phyloP scores from a whole-genome alignment of 2,888 invertebrate genomes.

The Rotaria macrura region DNA sequence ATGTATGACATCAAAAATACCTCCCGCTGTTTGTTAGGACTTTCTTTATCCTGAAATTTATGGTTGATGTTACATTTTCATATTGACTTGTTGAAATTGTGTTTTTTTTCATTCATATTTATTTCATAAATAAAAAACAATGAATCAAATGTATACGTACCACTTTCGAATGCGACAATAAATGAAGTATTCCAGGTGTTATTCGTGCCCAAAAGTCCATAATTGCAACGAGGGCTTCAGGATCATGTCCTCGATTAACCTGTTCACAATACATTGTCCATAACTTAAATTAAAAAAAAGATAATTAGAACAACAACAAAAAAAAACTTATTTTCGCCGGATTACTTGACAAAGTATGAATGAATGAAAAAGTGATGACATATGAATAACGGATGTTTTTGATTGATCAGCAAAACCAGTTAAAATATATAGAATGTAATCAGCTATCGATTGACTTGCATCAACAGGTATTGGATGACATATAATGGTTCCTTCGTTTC shows the following conservation, averaged over 20 bases:
- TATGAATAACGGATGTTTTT: slow-evolving; percentile 78
- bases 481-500: slow-evolving; percentile 45
- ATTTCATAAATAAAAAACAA: no score
- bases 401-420: slow-evolving; percentile 90
- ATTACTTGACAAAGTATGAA: slow-evolving; percentile 89
- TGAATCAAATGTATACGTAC: slow-evolving; percentile 60
- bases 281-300: slow-evolving; percentile 53
- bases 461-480: slow-evolving; percentile 78
- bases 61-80: background rate
- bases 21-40: slow-evolving; percentile 7
- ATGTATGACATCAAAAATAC: slow-evolving; percentile 6
- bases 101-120: no score
- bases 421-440: slow-evolving; percentile 89
- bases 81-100: background rate
- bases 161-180: slow-evolving; percentile 79
- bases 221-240: slow-evolving; percentile 56
- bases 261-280: slow-evolving; percentile 97
- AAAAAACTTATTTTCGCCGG: slow-evolving; percentile 32
- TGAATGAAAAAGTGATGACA: slow-evolving; percentile 90
- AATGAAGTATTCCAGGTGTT: slow-evolving; percentile 81
- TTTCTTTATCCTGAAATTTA: slow-evolving; percentile 21
- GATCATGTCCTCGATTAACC: slow-evolving; percentile 54
- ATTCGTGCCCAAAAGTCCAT: slow-evolving; percentile 98
- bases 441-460: slow-evolving; percentile 86
- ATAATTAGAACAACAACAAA: background rate